Evolutionary conservation across 2,797 vertebrate genomes (phyloP), one percentile per base, ranked within the genome.

Genomic region (Rhynchotus rufescens): DNA sequence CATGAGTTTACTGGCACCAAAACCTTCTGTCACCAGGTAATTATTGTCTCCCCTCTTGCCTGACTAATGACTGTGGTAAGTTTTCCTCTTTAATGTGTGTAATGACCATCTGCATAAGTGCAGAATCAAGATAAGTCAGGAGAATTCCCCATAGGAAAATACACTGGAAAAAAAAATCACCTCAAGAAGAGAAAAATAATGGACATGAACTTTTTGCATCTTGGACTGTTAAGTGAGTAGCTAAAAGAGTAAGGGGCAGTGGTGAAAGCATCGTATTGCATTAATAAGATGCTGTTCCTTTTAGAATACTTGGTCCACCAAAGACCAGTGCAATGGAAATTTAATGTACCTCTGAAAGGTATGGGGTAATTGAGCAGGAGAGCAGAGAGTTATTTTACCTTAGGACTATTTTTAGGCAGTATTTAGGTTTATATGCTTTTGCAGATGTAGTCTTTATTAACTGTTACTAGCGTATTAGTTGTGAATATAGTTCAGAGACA

Each of bases 211-310:
- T 56, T 52, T 54, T 83, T 66, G 14, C 16, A 40, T 30, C n/a
- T 34, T 0, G 0, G 30, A 3, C 6, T 61, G 11, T 26, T 20
- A 59, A 60, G 15, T 45, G 19, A 21, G 34, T 16, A 56, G 69
- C 66, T 74, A 26, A 47, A 78, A 88, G 69, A 47, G 40, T 9
- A 23, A 57, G 32, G 7, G 32, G 10, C 32, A 69, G 56, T 28
- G 44, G 61, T 6, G 77, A 44, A 34, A 45, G 62, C 28, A 19
- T 51, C 14, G 5, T 26, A 17, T 4, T 54, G 30, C 51, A 36
- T 69, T 68, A 54, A 64, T 20, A 49, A 23, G 74, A 38, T 74
- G 30, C 4, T 57, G 36, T 34, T 6, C 12, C 59, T 66, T 26
- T n/a, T 30, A 54, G 25, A 67, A 60, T n/a, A n/a, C 17, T 67